Conservation (phyloP, 1,140 invertebrate species). For the Ericerus pela region DNA sequence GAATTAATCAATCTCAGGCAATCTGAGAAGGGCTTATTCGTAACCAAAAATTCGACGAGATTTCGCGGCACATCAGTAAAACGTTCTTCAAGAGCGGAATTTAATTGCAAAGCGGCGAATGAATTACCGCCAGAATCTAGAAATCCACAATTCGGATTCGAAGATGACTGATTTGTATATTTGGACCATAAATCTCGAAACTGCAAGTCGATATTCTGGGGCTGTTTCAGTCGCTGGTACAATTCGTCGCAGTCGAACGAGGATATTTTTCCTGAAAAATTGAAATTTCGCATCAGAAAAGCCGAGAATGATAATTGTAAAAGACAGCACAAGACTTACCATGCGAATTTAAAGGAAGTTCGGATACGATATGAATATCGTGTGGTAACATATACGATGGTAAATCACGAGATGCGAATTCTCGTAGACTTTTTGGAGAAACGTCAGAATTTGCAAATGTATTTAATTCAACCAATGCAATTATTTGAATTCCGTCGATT, state of each 20-base stretch:
- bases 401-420: background rate
- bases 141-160: background rate
- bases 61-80: background rate
- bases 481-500: conserved; percentile 11
- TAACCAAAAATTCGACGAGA: background rate
- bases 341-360: conserved; percentile 30
- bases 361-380: background rate
- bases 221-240: background rate
- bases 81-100: conserved; percentile 7
- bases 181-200: background rate
- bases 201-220: background rate
- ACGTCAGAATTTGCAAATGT: conserved; percentile 1
- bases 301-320: too few species aligned
- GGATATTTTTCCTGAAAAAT: background rate
- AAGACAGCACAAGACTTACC: conserved; percentile 25
- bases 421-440: background rate
- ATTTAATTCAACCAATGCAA: conserved; percentile 13
- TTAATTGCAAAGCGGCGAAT: conserved; percentile 14
- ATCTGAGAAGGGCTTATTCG: background rate
- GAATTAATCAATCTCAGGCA: background rate
- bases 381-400: background rate
- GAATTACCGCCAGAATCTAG: background rate
- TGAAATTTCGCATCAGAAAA: too few species aligned
- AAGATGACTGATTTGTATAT: background rate
- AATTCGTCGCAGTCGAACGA: background rate